These are phyloP conservation scores for Cheirogaleus major DNA, from an alignment of 2,797 vertebrate species.

Conservation along the genomic window DNA sequence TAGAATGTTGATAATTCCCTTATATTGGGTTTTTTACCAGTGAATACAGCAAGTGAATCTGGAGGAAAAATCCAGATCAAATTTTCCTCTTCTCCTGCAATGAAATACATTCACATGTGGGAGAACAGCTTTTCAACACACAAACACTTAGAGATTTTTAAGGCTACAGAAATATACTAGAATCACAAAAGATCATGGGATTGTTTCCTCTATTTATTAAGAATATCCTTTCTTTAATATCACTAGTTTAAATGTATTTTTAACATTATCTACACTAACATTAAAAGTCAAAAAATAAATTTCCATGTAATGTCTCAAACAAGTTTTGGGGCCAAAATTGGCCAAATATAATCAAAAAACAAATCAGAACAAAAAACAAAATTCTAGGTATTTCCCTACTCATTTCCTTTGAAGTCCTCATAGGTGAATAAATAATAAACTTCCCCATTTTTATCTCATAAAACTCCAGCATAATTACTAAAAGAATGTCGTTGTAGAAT, in stretches of 20 bases:
- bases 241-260: not conserved
- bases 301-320: not conserved
- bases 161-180: not conserved
- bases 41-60: not conserved
- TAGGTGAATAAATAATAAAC: not conserved
- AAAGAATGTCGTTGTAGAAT: not conserved
- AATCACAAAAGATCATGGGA: not conserved
- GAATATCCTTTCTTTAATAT: not conserved
- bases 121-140: not conserved
- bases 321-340: not conserved
- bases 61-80: not conserved
- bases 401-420: not conserved
- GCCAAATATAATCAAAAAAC: not conserved
- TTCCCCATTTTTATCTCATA: not conserved
- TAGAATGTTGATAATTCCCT: not conserved
- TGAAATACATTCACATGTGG: not conserved
- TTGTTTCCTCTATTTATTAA: not conserved
- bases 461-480: not conserved
- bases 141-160: not conserved
- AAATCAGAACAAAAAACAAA: not conserved
- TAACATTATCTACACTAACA: constrained; percentile 1
- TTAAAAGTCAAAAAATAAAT: not conserved
- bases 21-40: not conserved
- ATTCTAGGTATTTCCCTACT: not conserved
- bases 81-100: not conserved